Evolutionary conservation across 2,113 vertebrate genomes (phyloP).

Genomic region (Macrotis lagotis): DNA sequence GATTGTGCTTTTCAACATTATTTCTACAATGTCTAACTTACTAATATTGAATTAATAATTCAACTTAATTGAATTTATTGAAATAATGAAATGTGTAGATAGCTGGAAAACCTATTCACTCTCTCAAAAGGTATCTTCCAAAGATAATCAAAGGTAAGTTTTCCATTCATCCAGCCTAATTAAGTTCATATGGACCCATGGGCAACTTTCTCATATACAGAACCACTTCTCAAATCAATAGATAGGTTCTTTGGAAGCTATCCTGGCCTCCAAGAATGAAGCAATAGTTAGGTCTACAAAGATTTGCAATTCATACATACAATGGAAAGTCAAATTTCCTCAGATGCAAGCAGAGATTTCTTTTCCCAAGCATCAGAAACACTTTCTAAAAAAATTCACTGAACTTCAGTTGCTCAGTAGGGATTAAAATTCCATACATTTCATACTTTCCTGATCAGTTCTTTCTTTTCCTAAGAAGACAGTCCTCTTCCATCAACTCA

Average conservation of each 20-base stretch:
- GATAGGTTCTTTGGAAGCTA: not conserved
- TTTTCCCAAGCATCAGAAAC: not conserved
- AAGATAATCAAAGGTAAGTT: not conserved
- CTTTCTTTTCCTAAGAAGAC: not conserved
- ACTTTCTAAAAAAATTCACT: not conserved
- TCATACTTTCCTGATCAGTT: not conserved
- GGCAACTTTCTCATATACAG: not conserved
- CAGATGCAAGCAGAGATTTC: not conserved
- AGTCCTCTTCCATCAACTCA: not conserved
- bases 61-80: not conserved
- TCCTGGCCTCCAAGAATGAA: no score
- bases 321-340: not conserved
- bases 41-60: not conserved
- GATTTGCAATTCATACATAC: not conserved
- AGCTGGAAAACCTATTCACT: not conserved
- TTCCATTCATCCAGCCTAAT: not conserved
- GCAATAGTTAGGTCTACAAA: not conserved
- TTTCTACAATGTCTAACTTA: not conserved
- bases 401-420: not conserved
- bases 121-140: not conserved
- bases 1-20: not conserved
- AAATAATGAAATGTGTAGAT: not conserved
- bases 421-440: not conserved
- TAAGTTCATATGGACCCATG: constrained; percentile 1
- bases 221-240: not conserved